Evolutionary conservation across 2,113 vertebrate species (phyloP).

Genomic region (Alligator sinensis): DNA sequence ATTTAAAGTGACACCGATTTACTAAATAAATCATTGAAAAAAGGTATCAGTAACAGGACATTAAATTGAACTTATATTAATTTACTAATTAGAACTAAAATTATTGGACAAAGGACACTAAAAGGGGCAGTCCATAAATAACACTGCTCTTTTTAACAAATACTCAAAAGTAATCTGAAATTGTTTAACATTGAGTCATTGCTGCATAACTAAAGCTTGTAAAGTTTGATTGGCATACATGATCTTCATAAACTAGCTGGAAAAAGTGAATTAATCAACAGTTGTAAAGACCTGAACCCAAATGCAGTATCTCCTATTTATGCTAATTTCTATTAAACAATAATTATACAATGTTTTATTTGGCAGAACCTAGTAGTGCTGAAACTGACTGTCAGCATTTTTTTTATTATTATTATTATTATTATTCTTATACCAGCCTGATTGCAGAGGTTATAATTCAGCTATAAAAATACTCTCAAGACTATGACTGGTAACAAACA

Average conservation of each 20-base stretch:
- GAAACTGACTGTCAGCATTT: not conserved
- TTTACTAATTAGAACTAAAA: fast-evolving
- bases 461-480: not conserved
- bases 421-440: not conserved
- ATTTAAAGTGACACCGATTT: too few relatives aligned
- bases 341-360: not conserved
- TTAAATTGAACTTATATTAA: not conserved
- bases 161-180: not conserved
- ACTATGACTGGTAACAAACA: not conserved
- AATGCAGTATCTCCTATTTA: not conserved
- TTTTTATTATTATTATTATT: not conserved
- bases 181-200: not conserved
- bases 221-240: not conserved
- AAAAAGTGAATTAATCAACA: not conserved
- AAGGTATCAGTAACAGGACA: not conserved
- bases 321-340: not conserved
- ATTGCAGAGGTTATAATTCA: not conserved
- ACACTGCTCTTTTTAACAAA: not conserved
- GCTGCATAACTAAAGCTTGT: not conserved
- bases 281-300: not conserved
- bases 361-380: not conserved
- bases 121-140: not conserved
- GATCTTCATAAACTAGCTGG: not conserved
- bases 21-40: not conserved
- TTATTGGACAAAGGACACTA: not conserved